Percentiles rank a stretch among this genome's conserved stretches.
Conservation (phyloP, 2,113 vertebrate genomes). For the Lethenteron camtschaticum region DNA sequence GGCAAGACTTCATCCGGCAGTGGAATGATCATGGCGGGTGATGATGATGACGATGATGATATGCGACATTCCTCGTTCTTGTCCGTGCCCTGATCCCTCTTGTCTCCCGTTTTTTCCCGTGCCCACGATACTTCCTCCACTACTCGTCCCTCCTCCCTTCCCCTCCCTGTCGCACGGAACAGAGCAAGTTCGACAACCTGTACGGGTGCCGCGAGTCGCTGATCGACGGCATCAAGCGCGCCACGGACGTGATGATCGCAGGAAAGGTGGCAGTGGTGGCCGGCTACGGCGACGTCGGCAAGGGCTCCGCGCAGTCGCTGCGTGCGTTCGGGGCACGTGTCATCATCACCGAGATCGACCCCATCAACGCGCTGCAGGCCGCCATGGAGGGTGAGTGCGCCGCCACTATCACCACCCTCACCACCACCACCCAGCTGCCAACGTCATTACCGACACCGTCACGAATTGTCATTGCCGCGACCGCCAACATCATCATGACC, state of each 20-base stretch:
- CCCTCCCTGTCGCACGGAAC: not conserved
- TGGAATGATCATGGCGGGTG: no score
- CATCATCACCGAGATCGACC: constrained; percentile 83
- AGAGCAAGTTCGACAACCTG: constrained; percentile 98
- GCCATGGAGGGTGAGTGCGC: constrained; percentile 64
- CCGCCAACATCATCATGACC: no score
- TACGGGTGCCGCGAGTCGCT: constrained; percentile 94
- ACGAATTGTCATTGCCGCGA: no score
- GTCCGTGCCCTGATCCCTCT: no score
- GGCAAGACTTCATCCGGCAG: no score
- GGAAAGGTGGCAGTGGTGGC: constrained; percentile 88
- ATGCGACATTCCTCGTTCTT: no score
- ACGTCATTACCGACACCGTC: no score
- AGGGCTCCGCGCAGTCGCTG: constrained; percentile 82
- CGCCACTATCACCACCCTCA: not conserved
- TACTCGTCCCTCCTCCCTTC: no score
- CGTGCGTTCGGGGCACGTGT: constrained; percentile 67
- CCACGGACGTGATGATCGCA: constrained; percentile 93
- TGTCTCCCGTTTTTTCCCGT: no score
- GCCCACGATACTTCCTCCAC: no score
- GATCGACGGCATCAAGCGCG: constrained; percentile 88
- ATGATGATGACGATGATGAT: no score
- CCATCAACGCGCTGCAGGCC: constrained; percentile 85
- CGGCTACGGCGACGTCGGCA: constrained; percentile 82
- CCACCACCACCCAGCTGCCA: not conserved